These are phyloP conservation scores for Papilio elwesi DNA, from an alignment of 2,888 invertebrate species.

Conservation along the genomic window DNA sequence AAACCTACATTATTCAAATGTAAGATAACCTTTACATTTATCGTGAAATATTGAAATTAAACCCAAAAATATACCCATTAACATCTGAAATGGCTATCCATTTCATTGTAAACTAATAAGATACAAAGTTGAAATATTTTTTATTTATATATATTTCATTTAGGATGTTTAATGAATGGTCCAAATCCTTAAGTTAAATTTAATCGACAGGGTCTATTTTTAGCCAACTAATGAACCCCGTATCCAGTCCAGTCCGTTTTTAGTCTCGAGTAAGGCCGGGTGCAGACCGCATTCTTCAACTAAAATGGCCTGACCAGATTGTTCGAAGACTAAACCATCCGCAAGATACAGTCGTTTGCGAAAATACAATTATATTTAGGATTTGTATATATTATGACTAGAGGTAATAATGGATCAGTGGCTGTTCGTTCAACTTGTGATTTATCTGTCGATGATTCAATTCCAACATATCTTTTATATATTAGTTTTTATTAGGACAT, in stretches of 20 bases:
- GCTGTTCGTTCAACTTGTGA: no score
- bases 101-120: no score
- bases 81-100: no score
- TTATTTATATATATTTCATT: neutral
- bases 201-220: conserved; percentile 35
- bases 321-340: conserved; percentile 39
- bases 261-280: conserved; percentile 31
- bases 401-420: neutral
- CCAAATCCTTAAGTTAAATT: conserved; percentile 25
- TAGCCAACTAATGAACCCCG: conserved; percentile 25
- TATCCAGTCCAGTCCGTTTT: conserved; percentile 22
- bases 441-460: neutral
- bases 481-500: no score
- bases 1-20: no score
- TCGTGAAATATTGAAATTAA: no score
- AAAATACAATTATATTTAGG: neutral
- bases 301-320: conserved; percentile 43
- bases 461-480: no score
- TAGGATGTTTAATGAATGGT: conserved; percentile 6
- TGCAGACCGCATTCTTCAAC: conserved; percentile 44
- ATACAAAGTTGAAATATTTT: no score
- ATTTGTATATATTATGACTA: neutral
- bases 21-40: no score
- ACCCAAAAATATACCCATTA: no score
- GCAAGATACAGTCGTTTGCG: conserved; percentile 18